These are phyloP conservation scores for Arenaria interpres DNA, from an alignment of 2,113 vertebrate species.

Conservation along the genomic window DNA sequence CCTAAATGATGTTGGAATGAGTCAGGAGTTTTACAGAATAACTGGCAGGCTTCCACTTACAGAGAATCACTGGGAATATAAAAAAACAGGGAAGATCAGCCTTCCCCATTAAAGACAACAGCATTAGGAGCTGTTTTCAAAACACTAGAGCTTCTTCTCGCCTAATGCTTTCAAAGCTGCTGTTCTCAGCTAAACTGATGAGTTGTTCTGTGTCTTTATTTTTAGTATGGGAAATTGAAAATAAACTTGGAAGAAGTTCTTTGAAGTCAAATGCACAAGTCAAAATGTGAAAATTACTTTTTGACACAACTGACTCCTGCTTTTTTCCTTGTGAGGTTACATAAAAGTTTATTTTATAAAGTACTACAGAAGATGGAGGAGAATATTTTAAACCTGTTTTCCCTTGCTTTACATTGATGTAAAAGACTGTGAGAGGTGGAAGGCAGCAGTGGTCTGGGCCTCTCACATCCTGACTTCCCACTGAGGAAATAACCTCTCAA, in stretches of 20 bases:
- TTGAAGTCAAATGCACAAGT: constrained; percentile 12
- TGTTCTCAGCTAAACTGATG: constrained; percentile 44
- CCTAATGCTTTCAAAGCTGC: constrained; percentile 40
- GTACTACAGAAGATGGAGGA: background rate
- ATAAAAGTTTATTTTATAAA: no score
- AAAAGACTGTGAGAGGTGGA: background rate
- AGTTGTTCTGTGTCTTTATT: constrained; percentile 9
- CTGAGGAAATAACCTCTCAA: background rate
- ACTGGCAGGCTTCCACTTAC: constrained; percentile 32
- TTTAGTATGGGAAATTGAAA: constrained; percentile 20
- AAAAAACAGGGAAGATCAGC: constrained; percentile 30
- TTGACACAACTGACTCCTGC: background rate
- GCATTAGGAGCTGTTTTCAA: constrained; percentile 40
- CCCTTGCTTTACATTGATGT: background rate
- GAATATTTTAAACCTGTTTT: background rate
- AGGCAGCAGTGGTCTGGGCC: background rate
- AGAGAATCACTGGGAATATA: background rate
- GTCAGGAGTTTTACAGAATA: constrained; percentile 54
- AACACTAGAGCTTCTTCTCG: constrained; percentile 1
- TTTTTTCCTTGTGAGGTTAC: background rate
- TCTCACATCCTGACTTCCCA: background rate
- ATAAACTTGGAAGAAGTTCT: constrained; percentile 6
- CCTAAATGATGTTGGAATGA: constrained; percentile 8
- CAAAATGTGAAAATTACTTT: background rate
- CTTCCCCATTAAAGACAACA: constrained; percentile 26